Base-by-base conservation (phyloP, 2,797 vertebrate genomes). In the Sparidentex hasta region DNA sequence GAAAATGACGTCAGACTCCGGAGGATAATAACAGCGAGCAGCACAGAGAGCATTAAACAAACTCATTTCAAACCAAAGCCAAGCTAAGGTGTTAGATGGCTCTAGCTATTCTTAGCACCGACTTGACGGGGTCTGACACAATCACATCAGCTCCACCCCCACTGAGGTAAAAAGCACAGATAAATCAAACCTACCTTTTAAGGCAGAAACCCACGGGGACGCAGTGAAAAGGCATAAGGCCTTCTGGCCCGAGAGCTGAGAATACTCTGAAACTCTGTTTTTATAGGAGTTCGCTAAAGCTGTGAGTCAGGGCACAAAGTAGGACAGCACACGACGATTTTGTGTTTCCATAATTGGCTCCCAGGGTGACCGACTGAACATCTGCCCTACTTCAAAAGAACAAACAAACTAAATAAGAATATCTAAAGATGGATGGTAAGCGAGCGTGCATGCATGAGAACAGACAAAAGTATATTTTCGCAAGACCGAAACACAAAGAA, bases 101-200 rank as follows among this genome's bases (percentile, higher is more conserved):
- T 88, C 85, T 27, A 59, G 80, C 73, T 91, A 92, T 92, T 92
- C 85, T 92, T 88, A 88, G 85, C 85, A 61, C 62, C 4, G 12
- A 76, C 87, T 78, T 82, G 59, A 87, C 71, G 56, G 72, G 62
- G 80, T 85, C 79, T 77, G 87, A 90, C 87, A 88, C 81, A 78
- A 73, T 89, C 85, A 78, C 79, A 75, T 85, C 84, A 73, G 71
- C 87, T 82, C 81, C 80, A 67, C 88, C 88, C 87, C 83, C 82
- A 64, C 67, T 3, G 3, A 71, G 83, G 77, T 79, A 72, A 76
- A 33, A 82, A 84, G 74, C 61, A 73, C 72, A 83, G 81, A 90
- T 88, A 90, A 85, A 90, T 89, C 85, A 87, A 91, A 89, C 61
- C 56, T 82, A 83, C 89, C 88, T 90, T 93, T 92, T 87, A 92